Percentiles rank a stretch among this genome's conserved stretches.
Evolutionary conservation across 2,797 vertebrate genomes (phyloP).

Genomic region (Apodemus agrarius): DNA sequence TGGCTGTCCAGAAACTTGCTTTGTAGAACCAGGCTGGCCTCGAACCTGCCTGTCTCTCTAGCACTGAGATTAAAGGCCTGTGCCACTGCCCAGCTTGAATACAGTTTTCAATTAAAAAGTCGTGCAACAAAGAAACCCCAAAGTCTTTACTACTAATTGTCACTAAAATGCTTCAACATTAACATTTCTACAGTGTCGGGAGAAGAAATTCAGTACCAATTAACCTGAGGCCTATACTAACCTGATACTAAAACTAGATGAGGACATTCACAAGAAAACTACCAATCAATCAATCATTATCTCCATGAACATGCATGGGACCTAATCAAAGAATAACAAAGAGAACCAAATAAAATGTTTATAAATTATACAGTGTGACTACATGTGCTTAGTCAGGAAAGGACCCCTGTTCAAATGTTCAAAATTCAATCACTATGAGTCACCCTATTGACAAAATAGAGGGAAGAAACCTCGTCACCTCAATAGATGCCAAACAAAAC

Average conservation of each 20-base stretch:
- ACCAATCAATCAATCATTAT: neutral
- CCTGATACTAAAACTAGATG: neutral
- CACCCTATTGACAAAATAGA: neutral
- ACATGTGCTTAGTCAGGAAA: neutral
- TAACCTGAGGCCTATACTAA: neutral
- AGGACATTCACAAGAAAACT: neutral
- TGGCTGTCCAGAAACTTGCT: neutral
- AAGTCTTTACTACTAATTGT: neutral
- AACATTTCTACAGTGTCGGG: neutral
- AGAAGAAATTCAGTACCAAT: neutral
- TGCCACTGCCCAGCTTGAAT: neutral
- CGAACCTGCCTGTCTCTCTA: neutral
- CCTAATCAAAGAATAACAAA: neutral
- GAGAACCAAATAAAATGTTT: neutral
- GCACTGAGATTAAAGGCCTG: neutral
- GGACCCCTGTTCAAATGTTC: neutral
- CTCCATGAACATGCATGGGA: neutral
- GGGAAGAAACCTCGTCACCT: neutral
- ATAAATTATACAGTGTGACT: neutral
- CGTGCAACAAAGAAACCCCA: neutral
- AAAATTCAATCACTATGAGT: neutral
- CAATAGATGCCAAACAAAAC: neutral
- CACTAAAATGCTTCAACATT: slow-evolving; percentile 27
- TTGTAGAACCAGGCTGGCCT: neutral
- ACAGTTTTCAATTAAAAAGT: neutral